Conservation (phyloP, 2,797 vertebrate species). For the Sebastes kiyomatsui region DNA sequence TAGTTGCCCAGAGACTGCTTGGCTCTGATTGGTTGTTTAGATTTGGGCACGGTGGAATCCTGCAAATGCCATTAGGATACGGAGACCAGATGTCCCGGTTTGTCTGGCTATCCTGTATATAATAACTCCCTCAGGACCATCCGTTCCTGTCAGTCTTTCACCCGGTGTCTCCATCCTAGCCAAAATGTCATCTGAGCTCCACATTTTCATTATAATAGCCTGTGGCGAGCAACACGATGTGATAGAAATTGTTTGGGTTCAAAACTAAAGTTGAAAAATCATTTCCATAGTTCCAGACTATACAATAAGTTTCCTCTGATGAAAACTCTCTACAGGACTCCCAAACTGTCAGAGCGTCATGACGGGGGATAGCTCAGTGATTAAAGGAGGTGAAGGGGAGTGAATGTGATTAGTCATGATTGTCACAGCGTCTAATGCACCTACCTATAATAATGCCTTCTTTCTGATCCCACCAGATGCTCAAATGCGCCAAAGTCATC, state of each 20-base stretch:
- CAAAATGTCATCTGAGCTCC: background rate
- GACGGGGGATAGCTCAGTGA: background rate
- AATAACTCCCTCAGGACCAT: no score
- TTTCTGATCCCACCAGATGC: background rate
- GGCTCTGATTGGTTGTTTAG: background rate
- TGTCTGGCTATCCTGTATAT: no score
- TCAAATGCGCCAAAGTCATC: background rate
- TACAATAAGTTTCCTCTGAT: background rate
- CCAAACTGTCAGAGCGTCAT: background rate
- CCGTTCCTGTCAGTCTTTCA: no score
- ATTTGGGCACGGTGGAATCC: background rate
- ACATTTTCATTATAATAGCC: background rate
- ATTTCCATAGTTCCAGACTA: background rate
- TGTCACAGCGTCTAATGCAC: background rate
- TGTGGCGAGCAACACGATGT: background rate
- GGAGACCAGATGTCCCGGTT: fast-evolving
- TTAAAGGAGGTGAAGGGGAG: background rate
- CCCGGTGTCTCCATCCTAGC: no score
- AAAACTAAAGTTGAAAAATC: background rate
- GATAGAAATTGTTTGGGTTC: background rate
- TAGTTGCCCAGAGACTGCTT: background rate
- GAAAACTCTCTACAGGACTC: background rate
- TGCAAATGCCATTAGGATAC: no score
- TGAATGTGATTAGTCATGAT: background rate
- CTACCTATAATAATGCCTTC: background rate